These are phyloP conservation scores for Camponotus floridanus DNA, from an alignment of 1,140 invertebrate species.

Conservation along the genomic window DNA sequence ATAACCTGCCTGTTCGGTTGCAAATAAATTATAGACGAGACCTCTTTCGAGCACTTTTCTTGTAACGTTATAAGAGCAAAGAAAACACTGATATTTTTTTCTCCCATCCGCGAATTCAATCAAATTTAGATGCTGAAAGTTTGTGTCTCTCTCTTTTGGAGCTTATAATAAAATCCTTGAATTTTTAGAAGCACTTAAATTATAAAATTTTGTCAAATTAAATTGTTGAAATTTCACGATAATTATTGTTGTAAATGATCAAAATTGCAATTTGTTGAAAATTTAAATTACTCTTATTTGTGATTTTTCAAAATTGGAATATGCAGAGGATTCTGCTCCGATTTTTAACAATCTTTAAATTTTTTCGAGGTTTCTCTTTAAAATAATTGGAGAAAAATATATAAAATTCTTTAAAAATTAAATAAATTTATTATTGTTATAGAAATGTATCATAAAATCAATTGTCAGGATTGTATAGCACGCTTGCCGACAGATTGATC, in stretches of 20 bases:
- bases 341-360: no score
- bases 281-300: neutral
- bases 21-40: conserved; percentile 4
- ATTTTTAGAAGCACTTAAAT: neutral
- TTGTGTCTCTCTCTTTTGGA: no score
- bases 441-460: neutral
- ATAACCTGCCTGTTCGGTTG: conserved; percentile 70
- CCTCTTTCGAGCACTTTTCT: neutral
- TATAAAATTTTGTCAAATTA: no score
- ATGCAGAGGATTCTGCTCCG: no score
- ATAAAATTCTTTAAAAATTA: neutral
- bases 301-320: no score
- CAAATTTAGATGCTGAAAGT: neutral
- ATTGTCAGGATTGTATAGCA: neutral
- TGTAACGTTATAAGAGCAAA: neutral
- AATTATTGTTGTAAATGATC: neutral
- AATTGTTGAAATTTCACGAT: no score
- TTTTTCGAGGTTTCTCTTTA: neutral
- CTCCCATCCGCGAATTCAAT: neutral
- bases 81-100: no score
- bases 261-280: neutral
- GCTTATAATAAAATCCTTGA: neutral
- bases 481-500: neutral
- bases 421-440: neutral
- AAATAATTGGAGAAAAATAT: neutral